Conservation (phyloP, 2,113 vertebrate species). For the Corythaixoides concolor region DNA sequence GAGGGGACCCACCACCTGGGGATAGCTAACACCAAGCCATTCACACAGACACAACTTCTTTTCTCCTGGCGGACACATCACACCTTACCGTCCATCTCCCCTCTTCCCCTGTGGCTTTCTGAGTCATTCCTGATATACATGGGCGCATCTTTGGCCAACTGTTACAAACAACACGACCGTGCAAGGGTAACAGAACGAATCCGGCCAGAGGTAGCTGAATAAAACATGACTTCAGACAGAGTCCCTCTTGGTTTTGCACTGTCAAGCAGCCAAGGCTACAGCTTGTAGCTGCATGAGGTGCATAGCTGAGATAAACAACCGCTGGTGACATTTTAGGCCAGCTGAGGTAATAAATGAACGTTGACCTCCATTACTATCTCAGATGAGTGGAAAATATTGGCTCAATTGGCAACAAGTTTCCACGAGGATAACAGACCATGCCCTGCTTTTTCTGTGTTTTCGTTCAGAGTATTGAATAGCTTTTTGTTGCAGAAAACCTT, state of each 20-base stretch:
- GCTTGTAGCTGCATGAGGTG: conserved; percentile 4
- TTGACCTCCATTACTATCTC: conserved; percentile 36
- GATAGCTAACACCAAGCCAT: background rate
- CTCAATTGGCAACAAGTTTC: conserved; percentile 39
- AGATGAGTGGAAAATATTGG: conserved; percentile 53
- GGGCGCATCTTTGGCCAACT: background rate
- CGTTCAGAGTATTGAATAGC: background rate
- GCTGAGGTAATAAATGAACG: conserved; percentile 53
- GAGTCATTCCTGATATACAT: background rate
- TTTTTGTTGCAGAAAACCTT: conserved; percentile 28
- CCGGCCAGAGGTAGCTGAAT: background rate
- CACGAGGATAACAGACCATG: background rate
- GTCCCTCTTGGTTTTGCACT: conserved; percentile 44
- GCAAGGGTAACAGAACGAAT: background rate
- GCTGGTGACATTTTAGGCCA: conserved; percentile 37
- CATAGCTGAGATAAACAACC: conserved; percentile 39
- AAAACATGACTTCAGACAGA: conserved; percentile 37
- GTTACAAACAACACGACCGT: background rate
- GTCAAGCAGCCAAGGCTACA: conserved; percentile 38
- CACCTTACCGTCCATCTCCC: background rate
- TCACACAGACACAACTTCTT: background rate
- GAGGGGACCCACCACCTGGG: background rate
- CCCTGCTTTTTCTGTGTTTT: conserved; percentile 38
- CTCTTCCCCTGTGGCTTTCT: background rate
- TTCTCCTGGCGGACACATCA: background rate